Conservation (phyloP, 1,140 invertebrate species). For the Chironomus tepperi region DNA sequence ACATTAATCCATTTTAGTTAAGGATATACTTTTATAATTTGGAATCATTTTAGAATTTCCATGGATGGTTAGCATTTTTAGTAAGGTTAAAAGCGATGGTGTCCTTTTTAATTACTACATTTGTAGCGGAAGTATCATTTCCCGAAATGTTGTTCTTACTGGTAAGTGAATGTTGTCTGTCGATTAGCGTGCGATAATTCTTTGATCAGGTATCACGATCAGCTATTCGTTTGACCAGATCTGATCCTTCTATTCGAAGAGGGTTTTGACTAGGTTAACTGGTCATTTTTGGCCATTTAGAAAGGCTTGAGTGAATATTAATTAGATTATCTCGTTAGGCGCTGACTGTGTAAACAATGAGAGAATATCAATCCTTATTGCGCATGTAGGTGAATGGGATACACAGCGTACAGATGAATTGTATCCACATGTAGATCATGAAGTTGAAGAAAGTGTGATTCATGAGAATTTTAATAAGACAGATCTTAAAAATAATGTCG, state of each 20-base stretch:
- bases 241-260: too few relatives aligned
- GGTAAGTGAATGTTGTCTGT: background rate
- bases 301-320: too few relatives aligned
- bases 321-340: constrained; percentile 43
- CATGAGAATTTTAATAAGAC: constrained; percentile 33
- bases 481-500: constrained; percentile 58
- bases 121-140: constrained; percentile 68
- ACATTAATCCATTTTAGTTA: too few relatives aligned
- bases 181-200: too few relatives aligned
- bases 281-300: too few relatives aligned
- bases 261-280: too few relatives aligned
- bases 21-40: too few relatives aligned
- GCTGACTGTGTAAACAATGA: constrained; percentile 50
- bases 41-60: constrained; percentile 52
- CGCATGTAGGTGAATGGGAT: constrained; percentile 68
- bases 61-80: constrained; percentile 67
- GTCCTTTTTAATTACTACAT: constrained; percentile 54
- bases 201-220: too few relatives aligned
- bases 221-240: too few relatives aligned
- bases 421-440: constrained; percentile 59
- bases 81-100: constrained; percentile 43
- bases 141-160: constrained; percentile 56
- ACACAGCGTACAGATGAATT: constrained; percentile 65
- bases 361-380: constrained; percentile 39
- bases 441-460: constrained; percentile 46